Base-by-base conservation (phyloP, 2,888 invertebrate genomes). In the Scelioninae gen. 1 region DNA sequence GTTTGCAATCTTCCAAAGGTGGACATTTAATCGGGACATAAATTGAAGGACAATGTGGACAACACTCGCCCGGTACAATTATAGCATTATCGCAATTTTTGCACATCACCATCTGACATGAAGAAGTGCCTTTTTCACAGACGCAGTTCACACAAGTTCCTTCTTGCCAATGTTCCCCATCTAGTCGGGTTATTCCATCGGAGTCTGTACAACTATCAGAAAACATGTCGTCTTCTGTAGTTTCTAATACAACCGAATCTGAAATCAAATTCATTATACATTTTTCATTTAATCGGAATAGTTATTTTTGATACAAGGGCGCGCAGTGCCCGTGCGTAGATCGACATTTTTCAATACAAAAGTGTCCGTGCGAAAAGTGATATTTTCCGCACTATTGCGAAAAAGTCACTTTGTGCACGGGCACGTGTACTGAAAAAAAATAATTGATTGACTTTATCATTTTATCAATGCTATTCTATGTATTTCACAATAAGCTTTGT, bases 81-180 rank as follows among this genome's bases (percentile, higher is more conserved):
- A 86, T 85, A 5, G 88, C 72, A 29, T 86, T 87, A n/a, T 89
- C 90, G 72, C 92, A 92, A 74, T 87, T 87, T 71, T 90, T 90
- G 85, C 91, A 91, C 91, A 91, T 90, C 11, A 88, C 86, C 5
- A 84, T 85, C 29, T 90, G 90, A 83, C 91, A 92, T 40, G 88
- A 87, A 13, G 82, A 55, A 10, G 87, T 87, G 34, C 86, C 85
- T 32, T 88, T 84, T 31, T 89, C 87, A 83, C 92, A 92, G n/a
- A 84, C 80, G 86, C 92, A 92, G 76, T 85, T 88, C 7, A 84
- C 81, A 85, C 92, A 92, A 3, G 87, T 87, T n/a, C 85, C 84
- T 83, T 85, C 88, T 83, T 89, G 79, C 90, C 90, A 84, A 66
- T 63, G 71, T 80, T 88, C 85, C 69, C 86, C 85, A 38, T 84